Evolutionary conservation across 2,888 invertebrate genomes (phyloP).

Genomic region (Phortica magna): DNA sequence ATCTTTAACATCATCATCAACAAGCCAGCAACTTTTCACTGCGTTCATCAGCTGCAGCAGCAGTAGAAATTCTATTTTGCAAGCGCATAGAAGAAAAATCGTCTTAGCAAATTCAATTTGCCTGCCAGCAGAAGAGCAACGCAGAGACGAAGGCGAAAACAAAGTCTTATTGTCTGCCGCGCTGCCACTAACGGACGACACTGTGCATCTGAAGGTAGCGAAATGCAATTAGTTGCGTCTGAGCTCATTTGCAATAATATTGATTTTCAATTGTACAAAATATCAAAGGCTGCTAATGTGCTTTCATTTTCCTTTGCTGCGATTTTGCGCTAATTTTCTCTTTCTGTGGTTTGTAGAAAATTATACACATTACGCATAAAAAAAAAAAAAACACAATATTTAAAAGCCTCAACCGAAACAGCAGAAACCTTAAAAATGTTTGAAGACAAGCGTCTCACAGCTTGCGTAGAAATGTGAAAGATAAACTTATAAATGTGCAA

Average conservation of each 20-base stretch:
- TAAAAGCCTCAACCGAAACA: conserved; percentile 30
- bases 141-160: neutral
- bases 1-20: conserved; percentile 1
- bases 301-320: conserved; percentile 11
- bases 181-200: conserved; percentile 7
- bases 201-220: conserved; percentile 29
- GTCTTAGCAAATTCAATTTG: conserved; percentile 27
- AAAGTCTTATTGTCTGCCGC: conserved; percentile 24
- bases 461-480: conserved; percentile 26
- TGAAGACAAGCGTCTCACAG: conserved; percentile 6
- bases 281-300: neutral
- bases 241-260: conserved; percentile 34
- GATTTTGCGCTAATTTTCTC: conserved; percentile 16
- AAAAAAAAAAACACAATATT: conserved; percentile 11
- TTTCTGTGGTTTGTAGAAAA: conserved; percentile 24
- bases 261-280: conserved; percentile 21
- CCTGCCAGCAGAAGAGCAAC: neutral
- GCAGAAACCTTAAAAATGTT: conserved; percentile 64
- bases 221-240: conserved; percentile 32
- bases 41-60: neutral
- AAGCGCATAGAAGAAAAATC: neutral
- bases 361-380: conserved; percentile 29
- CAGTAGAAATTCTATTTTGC: conserved; percentile 5
- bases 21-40: neutral
- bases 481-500: conserved; percentile 53